Conservation (phyloP, 2,888 invertebrate genomes). For the Fissipunctia ypsillon region DNA sequence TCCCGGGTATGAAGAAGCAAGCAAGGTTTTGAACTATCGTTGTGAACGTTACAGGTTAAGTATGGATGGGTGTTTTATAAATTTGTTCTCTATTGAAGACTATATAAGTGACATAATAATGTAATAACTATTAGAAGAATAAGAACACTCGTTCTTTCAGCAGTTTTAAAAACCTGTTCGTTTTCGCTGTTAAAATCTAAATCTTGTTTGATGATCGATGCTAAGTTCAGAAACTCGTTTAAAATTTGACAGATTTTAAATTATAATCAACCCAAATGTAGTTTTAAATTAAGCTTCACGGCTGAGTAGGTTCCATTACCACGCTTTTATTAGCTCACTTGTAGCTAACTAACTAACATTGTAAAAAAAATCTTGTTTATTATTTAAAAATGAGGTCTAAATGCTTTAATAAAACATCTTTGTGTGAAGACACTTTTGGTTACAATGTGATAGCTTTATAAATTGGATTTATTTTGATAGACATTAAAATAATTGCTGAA, state of each 20-base stretch:
- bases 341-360: too few relatives aligned
- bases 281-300: slow-evolving; percentile 5
- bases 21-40: neutral
- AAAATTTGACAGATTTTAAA: slow-evolving; percentile 13
- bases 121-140: too few relatives aligned
- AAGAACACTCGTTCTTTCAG: neutral
- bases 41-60: neutral
- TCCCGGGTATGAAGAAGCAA: neutral
- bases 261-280: neutral
- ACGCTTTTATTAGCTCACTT: too few relatives aligned
- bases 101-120: too few relatives aligned
- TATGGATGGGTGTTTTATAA: neutral
- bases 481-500: slow-evolving; percentile 34
- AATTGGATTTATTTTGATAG: slow-evolving; percentile 21
- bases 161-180: neutral
- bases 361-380: too few relatives aligned
- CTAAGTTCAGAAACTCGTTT: slow-evolving; percentile 18
- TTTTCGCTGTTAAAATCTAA: neutral
- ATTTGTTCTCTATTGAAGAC: neutral
- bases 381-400: neutral
- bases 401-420: neutral
- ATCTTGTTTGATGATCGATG: slow-evolving; percentile 1
- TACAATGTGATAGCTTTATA: neutral
- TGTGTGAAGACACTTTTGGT: neutral
- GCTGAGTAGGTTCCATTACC: neutral